Base-by-base conservation (phyloP, 2,113 vertebrate genomes). In the Protobothrops mucrosquamatus region DNA sequence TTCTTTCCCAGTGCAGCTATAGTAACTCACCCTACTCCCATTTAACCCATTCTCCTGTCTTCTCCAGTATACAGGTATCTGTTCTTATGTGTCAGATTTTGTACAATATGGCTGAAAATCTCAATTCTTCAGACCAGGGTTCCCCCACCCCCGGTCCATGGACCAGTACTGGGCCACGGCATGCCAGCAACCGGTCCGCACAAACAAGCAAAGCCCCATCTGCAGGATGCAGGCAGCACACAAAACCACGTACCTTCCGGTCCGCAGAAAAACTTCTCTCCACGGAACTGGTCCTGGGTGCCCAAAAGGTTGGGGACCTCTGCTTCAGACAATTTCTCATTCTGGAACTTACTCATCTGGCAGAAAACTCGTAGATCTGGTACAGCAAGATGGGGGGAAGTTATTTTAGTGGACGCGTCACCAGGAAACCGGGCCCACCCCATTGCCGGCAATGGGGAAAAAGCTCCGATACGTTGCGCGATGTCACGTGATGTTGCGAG, bases 121-220 rank as follows among this genome's bases (percentile, higher is more conserved):
- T 81, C 74, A 81, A 34, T 43, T 81, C 34, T 81, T 15, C 34
- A 81, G 34, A 22, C 18, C 48, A 51, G 48, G 48, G 48, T 9
- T 9, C 48, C 8, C 48, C 8, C 1, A 9, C 48, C 8, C 48
- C 48, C 1, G 0, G 8, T 51, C 48, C 48, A 0, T 9, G 9
- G 48, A 51, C 48, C 8, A 51, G 48, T 51, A 51, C 8, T 51
- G 48, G 48, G 8, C 48, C 0, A 0, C 48, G 1, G 48, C 48
- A 51, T 51, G 48, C 48, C 48, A 51, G 48, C 48, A 51, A 6
- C 46, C 5, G 5, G 46, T 48, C 46, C 6, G 6, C 46, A 48
- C 46, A 7, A 48, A 48, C 46, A 48, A 7, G 46, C 46, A 48
- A 48, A 6, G 6, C 6, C 46, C 46, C 46, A 48, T 48, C 6